phyloP scores from a whole-genome alignment of 2,888 invertebrate genomes.

The Apodemia zela region DNA sequence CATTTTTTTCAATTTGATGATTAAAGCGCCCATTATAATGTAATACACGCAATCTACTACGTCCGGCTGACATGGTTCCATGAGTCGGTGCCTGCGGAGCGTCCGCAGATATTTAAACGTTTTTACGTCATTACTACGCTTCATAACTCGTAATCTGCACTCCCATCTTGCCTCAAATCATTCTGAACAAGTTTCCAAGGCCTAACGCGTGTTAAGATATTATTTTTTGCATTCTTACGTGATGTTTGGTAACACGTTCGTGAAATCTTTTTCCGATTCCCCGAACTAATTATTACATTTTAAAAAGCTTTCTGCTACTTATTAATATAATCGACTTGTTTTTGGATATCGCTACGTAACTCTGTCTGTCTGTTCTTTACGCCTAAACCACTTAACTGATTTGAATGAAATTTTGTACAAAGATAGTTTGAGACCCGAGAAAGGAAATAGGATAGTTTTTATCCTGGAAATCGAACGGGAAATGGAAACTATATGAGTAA shows the following conservation, averaged over 20 bases:
- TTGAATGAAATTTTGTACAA: no score
- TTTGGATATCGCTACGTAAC: no score
- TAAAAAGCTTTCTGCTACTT: background rate
- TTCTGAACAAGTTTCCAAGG: slow-evolving; percentile 41
- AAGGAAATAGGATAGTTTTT: no score
- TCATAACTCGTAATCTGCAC: slow-evolving; percentile 44
- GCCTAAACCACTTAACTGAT: no score
- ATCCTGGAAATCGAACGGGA: no score
- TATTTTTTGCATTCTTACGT: slow-evolving; percentile 14
- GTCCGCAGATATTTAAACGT: slow-evolving; percentile 42
- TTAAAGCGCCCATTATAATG: slow-evolving; percentile 20
- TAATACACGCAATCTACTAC: slow-evolving; percentile 22
- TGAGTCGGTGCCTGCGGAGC: slow-evolving; percentile 21
- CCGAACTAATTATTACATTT: background rate
- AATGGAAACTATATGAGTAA: no score
- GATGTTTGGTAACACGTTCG: background rate
- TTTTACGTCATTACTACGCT: slow-evolving; percentile 51
- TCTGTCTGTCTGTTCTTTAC: no score
- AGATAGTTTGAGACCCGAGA: no score
- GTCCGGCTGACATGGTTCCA: slow-evolving; percentile 18
- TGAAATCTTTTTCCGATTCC: background rate
- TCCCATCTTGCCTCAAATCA: slow-evolving; percentile 40
- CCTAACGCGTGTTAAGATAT: slow-evolving; percentile 15
- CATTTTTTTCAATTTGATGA: slow-evolving; percentile 19
- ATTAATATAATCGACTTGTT: background rate